Conservation (phyloP, 2,797 vertebrate genomes). For the Darevskia mixta region DNA sequence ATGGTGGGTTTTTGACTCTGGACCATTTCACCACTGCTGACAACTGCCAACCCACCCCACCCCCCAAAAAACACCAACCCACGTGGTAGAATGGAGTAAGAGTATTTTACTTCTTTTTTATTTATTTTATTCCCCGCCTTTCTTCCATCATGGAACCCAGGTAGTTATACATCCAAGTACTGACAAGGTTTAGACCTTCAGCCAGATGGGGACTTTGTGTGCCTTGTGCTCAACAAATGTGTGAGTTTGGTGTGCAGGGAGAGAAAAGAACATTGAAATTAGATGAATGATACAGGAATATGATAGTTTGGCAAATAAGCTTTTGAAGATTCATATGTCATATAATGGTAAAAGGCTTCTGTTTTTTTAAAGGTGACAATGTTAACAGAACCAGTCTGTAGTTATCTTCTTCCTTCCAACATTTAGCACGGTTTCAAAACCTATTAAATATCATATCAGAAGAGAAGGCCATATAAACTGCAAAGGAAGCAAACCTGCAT, state of each 20-base stretch:
- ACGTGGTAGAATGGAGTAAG: neutral
- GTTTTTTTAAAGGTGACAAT: neutral
- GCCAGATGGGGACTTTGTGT: no score
- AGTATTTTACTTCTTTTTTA: no score
- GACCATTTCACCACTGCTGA: no score
- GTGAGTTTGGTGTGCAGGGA: neutral
- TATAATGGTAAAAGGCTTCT: neutral
- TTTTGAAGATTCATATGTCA: neutral
- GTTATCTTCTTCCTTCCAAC: neutral
- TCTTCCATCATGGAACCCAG: no score
- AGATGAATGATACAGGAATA: neutral
- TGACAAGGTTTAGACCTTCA: no score
- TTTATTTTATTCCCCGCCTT: no score
- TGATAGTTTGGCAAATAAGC: neutral
- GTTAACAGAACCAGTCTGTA: neutral
- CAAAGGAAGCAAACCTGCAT: neutral
- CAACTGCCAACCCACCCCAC: no score
- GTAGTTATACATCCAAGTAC: no score
- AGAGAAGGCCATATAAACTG: constrained; percentile 10
- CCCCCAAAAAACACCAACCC: no score
- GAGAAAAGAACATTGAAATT: neutral
- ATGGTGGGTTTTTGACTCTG: no score
- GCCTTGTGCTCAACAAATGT: neutral
- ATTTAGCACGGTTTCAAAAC: neutral
- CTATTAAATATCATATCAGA: neutral